These are phyloP conservation scores for Microdon myrmicae DNA, from an alignment of 2,888 invertebrate genomes.

Conservation along the genomic window DNA sequence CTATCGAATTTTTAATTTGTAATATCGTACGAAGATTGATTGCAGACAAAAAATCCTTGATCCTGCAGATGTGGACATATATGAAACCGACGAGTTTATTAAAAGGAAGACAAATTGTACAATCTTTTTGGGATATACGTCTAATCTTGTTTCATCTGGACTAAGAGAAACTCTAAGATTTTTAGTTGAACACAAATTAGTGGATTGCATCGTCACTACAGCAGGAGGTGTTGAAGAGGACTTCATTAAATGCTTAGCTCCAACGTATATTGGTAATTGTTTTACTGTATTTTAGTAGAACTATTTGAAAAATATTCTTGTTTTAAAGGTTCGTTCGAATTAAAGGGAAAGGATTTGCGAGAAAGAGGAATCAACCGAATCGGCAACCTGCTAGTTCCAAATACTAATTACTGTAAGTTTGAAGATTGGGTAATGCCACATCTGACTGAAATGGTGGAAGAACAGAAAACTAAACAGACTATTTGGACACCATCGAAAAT, in stretches of 20 bases:
- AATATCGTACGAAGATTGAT: conserved; percentile 69
- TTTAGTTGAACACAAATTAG: conserved; percentile 84
- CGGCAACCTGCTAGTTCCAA: conserved; percentile 95
- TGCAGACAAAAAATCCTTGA: conserved; percentile 77
- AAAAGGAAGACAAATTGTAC: conserved; percentile 85
- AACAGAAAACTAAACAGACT: conserved; percentile 79
- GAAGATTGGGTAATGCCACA: conserved; percentile 96
- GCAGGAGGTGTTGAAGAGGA: conserved; percentile 99
- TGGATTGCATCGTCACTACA: conserved; percentile 96
- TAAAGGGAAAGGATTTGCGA: conserved; percentile 82
- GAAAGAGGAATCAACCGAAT: conserved; percentile 84
- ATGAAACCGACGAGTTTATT: conserved; percentile 84
- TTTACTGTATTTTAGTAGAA: background rate
- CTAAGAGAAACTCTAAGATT: conserved; percentile 91
- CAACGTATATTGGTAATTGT: conserved; percentile 83
- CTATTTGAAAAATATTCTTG: background rate
- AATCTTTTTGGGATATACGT: conserved; percentile 96
- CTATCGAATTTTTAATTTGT: background rate
- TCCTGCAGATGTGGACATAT: conserved; percentile 73
- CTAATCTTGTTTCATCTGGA: conserved; percentile 96
- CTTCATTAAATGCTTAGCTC: conserved; percentile 96
- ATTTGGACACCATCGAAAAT: conserved; percentile 94
- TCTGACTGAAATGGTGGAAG: conserved; percentile 87
- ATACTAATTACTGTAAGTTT: conserved; percentile 97
- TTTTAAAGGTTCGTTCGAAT: conserved; percentile 74